These are phyloP conservation scores for Athalia cordata DNA, from an alignment of 2,888 invertebrate genomes.

Conservation along the genomic window DNA sequence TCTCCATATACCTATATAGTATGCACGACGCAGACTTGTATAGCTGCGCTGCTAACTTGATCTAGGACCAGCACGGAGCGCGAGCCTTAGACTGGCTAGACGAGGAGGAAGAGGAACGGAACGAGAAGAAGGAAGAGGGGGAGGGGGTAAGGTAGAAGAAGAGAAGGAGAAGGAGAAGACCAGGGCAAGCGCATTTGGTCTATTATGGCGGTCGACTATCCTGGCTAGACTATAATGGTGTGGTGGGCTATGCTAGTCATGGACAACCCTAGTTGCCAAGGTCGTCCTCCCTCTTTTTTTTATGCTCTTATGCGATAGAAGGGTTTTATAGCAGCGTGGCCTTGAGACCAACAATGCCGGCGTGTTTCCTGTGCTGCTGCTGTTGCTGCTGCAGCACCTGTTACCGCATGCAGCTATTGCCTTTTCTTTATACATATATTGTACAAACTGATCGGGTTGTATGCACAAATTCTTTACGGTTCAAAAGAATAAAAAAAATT, in stretches of 20 bases:
- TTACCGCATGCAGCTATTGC: conserved; percentile 48
- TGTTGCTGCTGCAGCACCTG: conserved; percentile 59
- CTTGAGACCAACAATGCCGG: conserved; percentile 58
- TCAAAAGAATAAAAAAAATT: background rate
- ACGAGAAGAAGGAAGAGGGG: background rate
- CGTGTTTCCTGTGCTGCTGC: conserved; percentile 59
- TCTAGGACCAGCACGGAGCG: conserved; percentile 47
- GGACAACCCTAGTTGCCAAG: conserved; percentile 53
- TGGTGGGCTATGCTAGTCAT: conserved; percentile 16
- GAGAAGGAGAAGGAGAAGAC: conserved; percentile 22
- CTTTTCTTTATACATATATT: background rate
- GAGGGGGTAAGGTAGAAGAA: conserved; percentile 24
- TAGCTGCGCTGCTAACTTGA: conserved; percentile 47
- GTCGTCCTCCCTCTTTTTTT: conserved; percentile 49
- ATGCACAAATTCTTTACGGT: conserved; percentile 29
- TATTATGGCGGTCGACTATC: conserved; percentile 40
- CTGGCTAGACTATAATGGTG: conserved; percentile 3
- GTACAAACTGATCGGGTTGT: background rate
- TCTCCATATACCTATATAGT: conserved; percentile 22
- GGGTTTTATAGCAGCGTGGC: conserved; percentile 57
- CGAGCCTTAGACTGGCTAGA: conserved; percentile 47
- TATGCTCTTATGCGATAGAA: conserved; percentile 48
- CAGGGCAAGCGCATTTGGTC: conserved; percentile 43
- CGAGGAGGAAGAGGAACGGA: conserved; percentile 9
- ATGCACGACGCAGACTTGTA: conserved; percentile 45